These are phyloP conservation scores for Rutilus rutilus DNA, from an alignment of 2,113 vertebrate genomes.

Conservation along the genomic window DNA sequence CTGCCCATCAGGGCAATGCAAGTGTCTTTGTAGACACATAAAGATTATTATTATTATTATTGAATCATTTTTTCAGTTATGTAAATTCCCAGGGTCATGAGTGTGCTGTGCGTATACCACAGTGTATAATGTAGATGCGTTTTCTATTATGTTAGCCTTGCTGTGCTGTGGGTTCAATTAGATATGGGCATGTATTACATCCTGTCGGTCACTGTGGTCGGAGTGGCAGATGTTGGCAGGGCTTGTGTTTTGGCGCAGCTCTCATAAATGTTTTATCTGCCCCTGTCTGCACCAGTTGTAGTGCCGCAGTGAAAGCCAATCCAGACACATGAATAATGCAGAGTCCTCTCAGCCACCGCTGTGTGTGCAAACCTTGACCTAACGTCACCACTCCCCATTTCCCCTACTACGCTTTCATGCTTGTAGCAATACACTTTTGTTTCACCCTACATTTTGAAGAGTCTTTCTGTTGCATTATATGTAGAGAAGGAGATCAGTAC, in stretches of 20 bases:
- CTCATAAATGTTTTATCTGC: constrained; percentile 34
- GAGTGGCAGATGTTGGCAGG: constrained; percentile 5
- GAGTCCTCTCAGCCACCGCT: constrained; percentile 43
- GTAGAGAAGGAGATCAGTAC: background rate
- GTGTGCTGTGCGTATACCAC: background rate
- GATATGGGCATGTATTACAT: background rate
- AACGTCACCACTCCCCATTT: background rate
- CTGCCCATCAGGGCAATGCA: too few species aligned
- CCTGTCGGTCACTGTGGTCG: background rate
- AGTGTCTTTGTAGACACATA: too few species aligned
- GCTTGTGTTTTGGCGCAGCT: constrained; percentile 11
- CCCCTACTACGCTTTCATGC: background rate
- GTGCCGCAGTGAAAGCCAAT: constrained; percentile 55
- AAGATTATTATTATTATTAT: background rate
- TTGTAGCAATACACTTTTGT: background rate
- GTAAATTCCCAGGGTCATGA: background rate
- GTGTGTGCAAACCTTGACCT: background rate
- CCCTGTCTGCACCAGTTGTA: constrained; percentile 2
- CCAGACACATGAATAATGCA: constrained; percentile 73
- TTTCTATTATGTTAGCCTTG: background rate
- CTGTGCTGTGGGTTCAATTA: background rate
- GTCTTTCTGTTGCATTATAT: background rate
- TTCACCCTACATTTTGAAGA: background rate
- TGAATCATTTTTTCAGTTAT: background rate
- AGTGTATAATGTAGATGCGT: background rate